Percentiles rank a stretch among this genome's conserved stretches.
phyloP scores from a whole-genome alignment of 2,797 vertebrate genomes.

The Anguilla anguilla region DNA sequence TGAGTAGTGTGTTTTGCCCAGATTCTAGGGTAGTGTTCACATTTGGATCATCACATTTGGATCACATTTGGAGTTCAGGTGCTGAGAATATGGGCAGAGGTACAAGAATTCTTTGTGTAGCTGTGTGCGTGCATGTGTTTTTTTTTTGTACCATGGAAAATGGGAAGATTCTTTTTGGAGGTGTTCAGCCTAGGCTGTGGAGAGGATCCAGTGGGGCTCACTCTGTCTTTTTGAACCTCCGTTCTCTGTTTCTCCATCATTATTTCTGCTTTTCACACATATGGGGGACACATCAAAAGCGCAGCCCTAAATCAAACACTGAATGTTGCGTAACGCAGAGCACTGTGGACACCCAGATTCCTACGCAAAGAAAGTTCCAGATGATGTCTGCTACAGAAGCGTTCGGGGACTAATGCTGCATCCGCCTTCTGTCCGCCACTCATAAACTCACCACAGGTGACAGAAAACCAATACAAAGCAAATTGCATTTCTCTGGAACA shows the following conservation, averaged over 20 bases:
- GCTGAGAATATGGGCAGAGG: neutral
- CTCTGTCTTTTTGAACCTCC: constrained; percentile 36
- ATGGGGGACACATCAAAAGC: constrained; percentile 7
- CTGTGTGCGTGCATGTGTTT: neutral
- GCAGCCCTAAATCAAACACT: constrained; percentile 34
- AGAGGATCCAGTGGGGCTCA: constrained; percentile 38
- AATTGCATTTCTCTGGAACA: constrained; percentile 12
- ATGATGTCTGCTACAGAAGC: neutral
- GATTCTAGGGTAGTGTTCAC: neutral
- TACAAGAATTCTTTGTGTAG: neutral
- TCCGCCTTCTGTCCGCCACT: neutral
- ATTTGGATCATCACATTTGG: neutral
- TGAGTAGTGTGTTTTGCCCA: neutral
- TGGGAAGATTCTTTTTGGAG: neutral
- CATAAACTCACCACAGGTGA: constrained; percentile 11
- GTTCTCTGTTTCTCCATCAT: constrained; percentile 47
- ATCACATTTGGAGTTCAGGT: neutral
- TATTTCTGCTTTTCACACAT: constrained; percentile 34
- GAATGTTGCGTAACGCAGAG: neutral
- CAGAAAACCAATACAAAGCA: constrained; percentile 21
- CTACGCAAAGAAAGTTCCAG: neutral
- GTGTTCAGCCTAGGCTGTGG: neutral
- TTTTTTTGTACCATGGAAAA: neutral
- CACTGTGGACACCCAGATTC: neutral
- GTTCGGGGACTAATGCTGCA: neutral